Base-by-base conservation (phyloP, 2,113 vertebrate species). In the Albula glossodonta region DNA sequence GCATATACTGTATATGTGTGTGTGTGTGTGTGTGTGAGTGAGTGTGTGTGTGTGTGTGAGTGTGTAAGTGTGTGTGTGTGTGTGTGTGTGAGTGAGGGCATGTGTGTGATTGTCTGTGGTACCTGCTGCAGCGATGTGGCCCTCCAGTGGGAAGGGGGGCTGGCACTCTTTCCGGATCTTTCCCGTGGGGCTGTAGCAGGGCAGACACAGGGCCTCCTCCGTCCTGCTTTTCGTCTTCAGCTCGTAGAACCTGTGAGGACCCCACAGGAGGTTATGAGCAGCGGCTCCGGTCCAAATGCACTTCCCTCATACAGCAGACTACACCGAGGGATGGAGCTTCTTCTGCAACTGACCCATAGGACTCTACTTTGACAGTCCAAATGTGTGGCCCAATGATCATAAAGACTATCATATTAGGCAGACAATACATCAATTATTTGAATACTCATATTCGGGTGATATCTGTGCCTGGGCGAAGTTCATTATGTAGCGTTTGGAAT, bases 231-330 rank as follows among this genome's bases (percentile, higher is more conserved):
- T 88, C 84, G 92, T 91, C 84, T 84, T 91, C 56, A 94, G 88
- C 87, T 93, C 89, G 86, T 91, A 94, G 86, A 88, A 90, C 88
- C 92, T 94, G 92, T 2, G 63, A 41, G 31, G 31, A 41, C 31
- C 31, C 31, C 31, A 41, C 31, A 41, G 31, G 31, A 41, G 31
- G 31, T 41, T 41, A 41, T 41, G 31, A 41, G 31, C 31, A 41
- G 31, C 31, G 31, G 31, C 31, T 41, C 57, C 57, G 88, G 10
- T 41, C 31, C 31, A 41, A 41, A 41, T 41, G 31, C 31, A 41
- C 31, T 41, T 41, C 31, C 31, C 31, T 41, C 31, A 41, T 41
- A 41, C 31, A 41, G 31, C 31, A 41, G 31, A 41, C 31, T 41
- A 41, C 31, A 41, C 0, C 31, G 31, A 41, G 31, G 31, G 31